Evolutionary conservation across 2,888 invertebrate species (phyloP).

Genomic region (Latheticus oryzae): DNA sequence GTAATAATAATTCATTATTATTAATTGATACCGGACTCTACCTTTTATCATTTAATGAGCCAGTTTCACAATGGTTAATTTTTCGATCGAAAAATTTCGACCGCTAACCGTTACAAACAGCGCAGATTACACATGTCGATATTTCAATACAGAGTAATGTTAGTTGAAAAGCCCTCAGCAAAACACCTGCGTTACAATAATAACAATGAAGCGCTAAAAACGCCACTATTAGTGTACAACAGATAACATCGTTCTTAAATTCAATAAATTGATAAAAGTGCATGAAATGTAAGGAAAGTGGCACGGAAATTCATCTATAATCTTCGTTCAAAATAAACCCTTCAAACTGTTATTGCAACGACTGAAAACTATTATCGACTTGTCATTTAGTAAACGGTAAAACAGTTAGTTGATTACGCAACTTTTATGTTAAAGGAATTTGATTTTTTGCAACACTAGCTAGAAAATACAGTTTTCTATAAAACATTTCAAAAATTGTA

Average conservation of each 20-base stretch:
- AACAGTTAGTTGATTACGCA: constrained; percentile 24
- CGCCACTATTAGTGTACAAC: constrained; percentile 36
- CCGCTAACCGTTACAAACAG: constrained; percentile 17
- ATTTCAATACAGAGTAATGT: constrained; percentile 32
- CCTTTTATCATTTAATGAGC: constrained; percentile 42
- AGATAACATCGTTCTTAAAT: constrained; percentile 28
- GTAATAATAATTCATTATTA: constrained; percentile 42
- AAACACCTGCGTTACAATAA: constrained; percentile 45
- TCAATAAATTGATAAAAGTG: constrained; percentile 29
- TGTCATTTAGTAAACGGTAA: constrained; percentile 23
- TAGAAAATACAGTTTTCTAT: constrained; percentile 13
- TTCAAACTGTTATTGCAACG: constrained; percentile 7
- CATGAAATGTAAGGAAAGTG: constrained; percentile 26
- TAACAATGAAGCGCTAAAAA: constrained; percentile 40
- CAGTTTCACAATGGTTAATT: constrained; percentile 23
- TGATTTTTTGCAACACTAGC: constrained; percentile 22
- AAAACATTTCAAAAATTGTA: too few relatives aligned
- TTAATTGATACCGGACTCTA: constrained; percentile 39
- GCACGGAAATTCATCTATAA: constrained; percentile 3
- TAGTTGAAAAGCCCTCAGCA: constrained; percentile 42
- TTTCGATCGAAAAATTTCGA: constrained; percentile 25
- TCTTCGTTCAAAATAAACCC: too few relatives aligned
- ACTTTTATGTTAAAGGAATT: constrained; percentile 17
- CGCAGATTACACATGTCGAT: constrained; percentile 28
- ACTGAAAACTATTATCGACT: constrained; percentile 11